Evolutionary conservation across 1,140 invertebrate genomes (phyloP), one percentile per base, ranked within the genome.

Genomic region (Drosophila ficusphila): DNA sequence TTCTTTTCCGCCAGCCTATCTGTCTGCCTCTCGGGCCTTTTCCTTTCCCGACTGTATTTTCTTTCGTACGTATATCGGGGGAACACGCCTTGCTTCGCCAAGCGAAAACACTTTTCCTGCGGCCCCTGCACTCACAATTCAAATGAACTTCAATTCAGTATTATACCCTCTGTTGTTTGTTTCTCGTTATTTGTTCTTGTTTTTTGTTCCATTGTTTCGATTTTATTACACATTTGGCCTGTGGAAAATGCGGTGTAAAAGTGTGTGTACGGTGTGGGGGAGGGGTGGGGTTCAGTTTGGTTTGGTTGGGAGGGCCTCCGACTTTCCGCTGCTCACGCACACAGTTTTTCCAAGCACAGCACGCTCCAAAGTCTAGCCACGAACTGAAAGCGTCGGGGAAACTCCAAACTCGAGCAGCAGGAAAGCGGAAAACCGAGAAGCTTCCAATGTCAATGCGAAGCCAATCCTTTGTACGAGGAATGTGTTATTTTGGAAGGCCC

Each of bases 331-430:
- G 71, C 75, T 60, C 54, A 86, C 76, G 79, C 76, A 48, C 64
- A 48, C 44, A 52, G 47, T 31, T 31, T 42, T 58, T 77, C 76
- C 82, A 79, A 86, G 77, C 82, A 86, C 82, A 86, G 72, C 77
- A 86, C 82, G 82, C 82, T 88, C 73, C 82, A 88, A 86, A 88
- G 82, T 82, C 85, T 86, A 78, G 82, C 82, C 82, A 86, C 82
- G 82, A 88, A 86, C 82, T 86, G 77, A 86, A 64, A 61, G 56
- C 56, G 38, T 64, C 38, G 60, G 60, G 29, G 54, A 60, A 64
- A 71, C 73, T 68, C 46, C 64, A 67, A 52, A 51, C 44, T 33
- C 60, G 52, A 77, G 49, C 71, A 76, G 60, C 61, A 65, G 68
- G 57, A 67, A 82, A 65, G 65, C 69, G 68, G 52, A 77, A 62